Evolutionary conservation across 1,140 invertebrate species (phyloP).

Genomic region (Heterodera carotae): DNA sequence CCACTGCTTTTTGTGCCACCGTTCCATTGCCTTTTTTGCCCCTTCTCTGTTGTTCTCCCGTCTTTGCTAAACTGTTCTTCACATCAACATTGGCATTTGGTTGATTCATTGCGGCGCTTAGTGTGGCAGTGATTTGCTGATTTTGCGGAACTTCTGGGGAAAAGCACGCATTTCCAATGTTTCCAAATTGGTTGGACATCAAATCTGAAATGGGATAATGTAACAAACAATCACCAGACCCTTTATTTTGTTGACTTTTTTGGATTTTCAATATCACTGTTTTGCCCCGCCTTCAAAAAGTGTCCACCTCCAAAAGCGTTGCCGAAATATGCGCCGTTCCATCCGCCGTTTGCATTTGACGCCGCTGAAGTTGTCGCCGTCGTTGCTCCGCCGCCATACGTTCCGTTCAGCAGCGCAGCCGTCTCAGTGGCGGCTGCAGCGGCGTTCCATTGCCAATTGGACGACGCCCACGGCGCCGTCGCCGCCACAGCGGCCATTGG

Average conservation of each 20-base stretch:
- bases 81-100: not conserved
- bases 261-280: not conserved
- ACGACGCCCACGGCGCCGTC: not conserved
- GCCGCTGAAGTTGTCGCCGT: not conserved
- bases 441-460: slow-evolving; percentile 14
- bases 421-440: slow-evolving; percentile 3
- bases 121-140: not conserved
- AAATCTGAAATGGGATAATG: not conserved
- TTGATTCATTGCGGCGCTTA: not conserved
- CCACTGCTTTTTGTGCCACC: not conserved
- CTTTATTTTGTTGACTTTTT: not conserved
- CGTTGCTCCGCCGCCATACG: slow-evolving; percentile 4
- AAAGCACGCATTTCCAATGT: not conserved
- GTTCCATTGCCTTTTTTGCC: not conserved
- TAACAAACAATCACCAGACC: too few species aligned
- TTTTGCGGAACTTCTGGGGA: not conserved
- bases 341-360: slow-evolving; percentile 19
- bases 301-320: slow-evolving; percentile 18
- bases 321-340: slow-evolving; percentile 15
- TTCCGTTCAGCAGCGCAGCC: slow-evolving; percentile 2
- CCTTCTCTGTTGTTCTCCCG: not conserved
- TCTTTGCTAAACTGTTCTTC: not conserved
- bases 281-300: too few species aligned
- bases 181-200: slow-evolving; percentile 11
- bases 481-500: slow-evolving; percentile 13